Conservation (phyloP, 2,113 vertebrate genomes). For the Bos indicus region DNA sequence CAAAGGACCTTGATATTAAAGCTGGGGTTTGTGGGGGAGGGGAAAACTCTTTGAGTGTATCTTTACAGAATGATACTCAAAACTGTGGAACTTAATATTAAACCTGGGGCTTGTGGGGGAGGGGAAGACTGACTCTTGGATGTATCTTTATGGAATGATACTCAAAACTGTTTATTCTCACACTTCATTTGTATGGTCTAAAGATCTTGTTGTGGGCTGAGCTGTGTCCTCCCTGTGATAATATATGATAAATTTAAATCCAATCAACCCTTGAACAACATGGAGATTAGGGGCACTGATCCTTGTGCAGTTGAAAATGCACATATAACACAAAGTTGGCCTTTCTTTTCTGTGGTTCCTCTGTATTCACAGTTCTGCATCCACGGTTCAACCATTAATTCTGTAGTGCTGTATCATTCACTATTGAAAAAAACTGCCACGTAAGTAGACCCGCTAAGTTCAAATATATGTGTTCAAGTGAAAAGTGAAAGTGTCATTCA, state of each 20-base stretch:
- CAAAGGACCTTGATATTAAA: background rate
- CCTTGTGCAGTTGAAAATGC: background rate
- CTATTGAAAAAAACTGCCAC: background rate
- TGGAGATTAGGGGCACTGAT: background rate
- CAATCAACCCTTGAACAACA: background rate
- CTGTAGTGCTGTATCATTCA: background rate
- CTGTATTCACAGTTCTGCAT: background rate
- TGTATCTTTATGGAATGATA: background rate
- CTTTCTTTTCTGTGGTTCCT: background rate
- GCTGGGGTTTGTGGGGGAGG: no score
- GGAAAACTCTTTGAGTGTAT: no score
- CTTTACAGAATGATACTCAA: no score
- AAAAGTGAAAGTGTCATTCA: background rate
- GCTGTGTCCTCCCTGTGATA: background rate
- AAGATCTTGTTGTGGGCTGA: background rate
- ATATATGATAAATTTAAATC: background rate
- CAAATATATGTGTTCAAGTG: background rate
- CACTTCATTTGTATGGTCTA: background rate
- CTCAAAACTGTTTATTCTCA: background rate
- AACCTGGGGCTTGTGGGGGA: background rate
- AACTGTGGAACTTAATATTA: no score
- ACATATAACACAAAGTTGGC: background rate
- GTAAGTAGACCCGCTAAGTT: background rate
- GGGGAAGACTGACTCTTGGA: background rate
- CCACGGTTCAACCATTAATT: background rate